Base-by-base conservation (phyloP, 2,888 invertebrate genomes). In the Machimus atricapillus region DNA sequence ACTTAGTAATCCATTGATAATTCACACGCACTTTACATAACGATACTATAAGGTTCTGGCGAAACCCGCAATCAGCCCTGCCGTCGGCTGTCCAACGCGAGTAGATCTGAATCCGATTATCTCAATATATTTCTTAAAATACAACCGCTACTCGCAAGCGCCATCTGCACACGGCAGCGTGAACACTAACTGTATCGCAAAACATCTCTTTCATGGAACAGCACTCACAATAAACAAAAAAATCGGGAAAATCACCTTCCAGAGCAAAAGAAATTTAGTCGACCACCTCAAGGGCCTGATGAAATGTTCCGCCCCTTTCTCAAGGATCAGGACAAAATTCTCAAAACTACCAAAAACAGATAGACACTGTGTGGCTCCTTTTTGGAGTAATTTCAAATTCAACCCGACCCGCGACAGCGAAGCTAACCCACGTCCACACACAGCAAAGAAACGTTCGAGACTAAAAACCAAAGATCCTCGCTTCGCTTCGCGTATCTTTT, bases 401-500 rank as follows among this genome's bases (percentile, higher is more conserved):
- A 66, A 9, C 43, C 79, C 27, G 73, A 34, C 34, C 23, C 86
- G 81, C 79, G 79, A 86, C 31, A 46, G 31, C 66, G 73, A 83
- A 16, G 14, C 23, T 31, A 83, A 37, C 27, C 19, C 90, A 91
- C 91, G 91, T 91, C 91, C 90, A 91, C 90, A 91, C 91, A 90
- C 90, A 91, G 91, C 91, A 91, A 91, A 90, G 91, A 91, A 90
- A 90, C 90, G 90, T 91, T 91, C 89, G 91, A 91, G 91, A 91
- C 91, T 92, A 90, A 52, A 90, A 52, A 7, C 16, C 52, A 52
- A 58, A 52, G 56, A 81, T n/a, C n/a, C n/a, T n/a, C n/a, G n/a
- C n/a, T 52, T 52, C 52, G 66, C 1, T n/a, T 83, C 83, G 83
- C 73, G n/a, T 83, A 66, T 73, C 83, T 83, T 82, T 83, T 82